These are phyloP conservation scores for Orthosia gothica DNA, from an alignment of 2,888 invertebrate species.

Conservation along the genomic window DNA sequence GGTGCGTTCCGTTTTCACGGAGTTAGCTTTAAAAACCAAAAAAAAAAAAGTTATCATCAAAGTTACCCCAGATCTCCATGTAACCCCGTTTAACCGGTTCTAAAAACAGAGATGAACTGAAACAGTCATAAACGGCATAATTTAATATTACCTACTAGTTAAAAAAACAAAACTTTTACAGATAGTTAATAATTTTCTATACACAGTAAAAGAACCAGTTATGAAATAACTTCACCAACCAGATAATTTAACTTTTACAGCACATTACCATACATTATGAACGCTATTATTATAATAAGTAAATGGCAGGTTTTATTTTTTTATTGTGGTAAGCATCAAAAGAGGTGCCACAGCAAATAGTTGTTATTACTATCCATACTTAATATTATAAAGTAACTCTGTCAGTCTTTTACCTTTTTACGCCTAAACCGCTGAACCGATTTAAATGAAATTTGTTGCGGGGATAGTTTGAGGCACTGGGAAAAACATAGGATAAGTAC, in stretches of 20 bases:
- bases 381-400: too few relatives aligned
- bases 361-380: slow-evolving; percentile 6
- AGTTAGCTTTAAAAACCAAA: too few relatives aligned
- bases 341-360: slow-evolving; percentile 38
- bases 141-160: slow-evolving; percentile 11
- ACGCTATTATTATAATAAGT: slow-evolving; percentile 36
- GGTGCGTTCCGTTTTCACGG: too few relatives aligned
- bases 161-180: slow-evolving; percentile 3
- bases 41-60: too few relatives aligned
- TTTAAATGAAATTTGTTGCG: too few relatives aligned
- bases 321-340: slow-evolving; percentile 18
- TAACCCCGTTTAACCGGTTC: too few relatives aligned
- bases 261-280: slow-evolving; percentile 49
- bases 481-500: too few relatives aligned
- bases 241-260: slow-evolving; percentile 49
- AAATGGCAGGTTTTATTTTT: slow-evolving; percentile 7
- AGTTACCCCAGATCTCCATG: too few relatives aligned
- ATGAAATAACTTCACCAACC: slow-evolving; percentile 33
- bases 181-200: slow-evolving; percentile 32
- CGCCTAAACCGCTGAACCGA: too few relatives aligned
- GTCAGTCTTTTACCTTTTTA: too few relatives aligned
- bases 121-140: slow-evolving; percentile 7
- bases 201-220: slow-evolving; percentile 29
- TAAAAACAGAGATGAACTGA: neutral
- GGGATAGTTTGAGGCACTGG: too few relatives aligned